Base-by-base conservation (phyloP, 2,888 invertebrate genomes). In the Nephrocerus scutellatus region DNA sequence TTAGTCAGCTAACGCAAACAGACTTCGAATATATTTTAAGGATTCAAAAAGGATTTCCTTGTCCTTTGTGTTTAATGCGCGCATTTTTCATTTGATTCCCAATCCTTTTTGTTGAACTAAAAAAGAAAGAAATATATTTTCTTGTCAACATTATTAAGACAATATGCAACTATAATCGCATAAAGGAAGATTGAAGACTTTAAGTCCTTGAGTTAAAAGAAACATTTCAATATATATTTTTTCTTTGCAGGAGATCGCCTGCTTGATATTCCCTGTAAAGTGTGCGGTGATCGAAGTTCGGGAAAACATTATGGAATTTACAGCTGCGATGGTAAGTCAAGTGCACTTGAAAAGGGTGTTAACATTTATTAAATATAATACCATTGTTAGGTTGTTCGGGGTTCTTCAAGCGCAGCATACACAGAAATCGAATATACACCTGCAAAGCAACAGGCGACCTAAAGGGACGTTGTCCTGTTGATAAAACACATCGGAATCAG, bases 261-360 rank as follows among this genome's bases (percentile, higher is more conserved):
- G 55, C 80, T 97, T 61, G 97, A 98, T 72, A 95, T 98, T 63
- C 93, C 95, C 13, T 98, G 98, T 72, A 91, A 93, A 72, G 98
- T 98, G 46, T 98, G 97, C 63, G 95, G 95, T 41, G 97, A 98
- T 72, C 80, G 97, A 62, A 96, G 95, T 60, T 96, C 96, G 10
- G 97, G 98, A 42, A 98, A 97, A 72, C 97, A 98, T 72, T 98
- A 98, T 72, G 97, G 97, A 52, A 97, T 98, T 62, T 98, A 95
- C 72, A 93, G 95, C 62, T 98, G 97, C 66, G 97, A 98, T 74
- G 97, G 97, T 91, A 73, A 79, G 74, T 63, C 16, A 10, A n/a
- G n/a, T n/a, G n/a, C n/a, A 30, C 9, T 9, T 22, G 10, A 22
- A 8, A 22, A 10, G 10, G 22, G 22, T 22, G 22, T 8, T 8